These are phyloP conservation scores for Heterotis niloticus DNA, from an alignment of 2,113 vertebrate genomes.

Conservation along the genomic window DNA sequence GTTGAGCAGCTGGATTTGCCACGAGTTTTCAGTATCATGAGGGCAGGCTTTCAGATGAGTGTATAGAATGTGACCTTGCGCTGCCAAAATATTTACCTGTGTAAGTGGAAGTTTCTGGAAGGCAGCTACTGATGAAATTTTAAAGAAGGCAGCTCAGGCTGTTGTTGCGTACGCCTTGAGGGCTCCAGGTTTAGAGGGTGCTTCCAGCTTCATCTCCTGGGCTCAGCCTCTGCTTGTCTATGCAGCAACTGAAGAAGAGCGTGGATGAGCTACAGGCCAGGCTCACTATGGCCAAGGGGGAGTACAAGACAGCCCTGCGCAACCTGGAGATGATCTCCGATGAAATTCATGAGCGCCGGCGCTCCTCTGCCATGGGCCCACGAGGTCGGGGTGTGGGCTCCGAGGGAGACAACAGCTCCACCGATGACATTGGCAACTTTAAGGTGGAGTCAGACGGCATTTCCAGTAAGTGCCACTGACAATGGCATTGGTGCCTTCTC, in stretches of 20 bases:
- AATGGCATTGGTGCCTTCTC: too few relatives aligned
- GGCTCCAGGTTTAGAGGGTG: too few relatives aligned
- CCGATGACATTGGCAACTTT: constrained; percentile 65
- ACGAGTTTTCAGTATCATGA: too few relatives aligned
- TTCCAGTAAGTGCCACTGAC: constrained; percentile 74
- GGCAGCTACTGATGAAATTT: too few relatives aligned
- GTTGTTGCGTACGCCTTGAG: too few relatives aligned
- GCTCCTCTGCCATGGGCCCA: constrained; percentile 78
- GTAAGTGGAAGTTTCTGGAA: not conserved
- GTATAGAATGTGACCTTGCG: too few relatives aligned
- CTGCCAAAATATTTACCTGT: not conserved
- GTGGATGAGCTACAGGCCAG: constrained; percentile 92
- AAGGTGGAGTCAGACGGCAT: constrained; percentile 77
- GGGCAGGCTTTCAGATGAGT: too few relatives aligned
- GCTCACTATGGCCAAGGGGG: constrained; percentile 80
- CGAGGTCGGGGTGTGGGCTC: constrained; percentile 85
- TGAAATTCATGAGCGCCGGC: constrained; percentile 88
- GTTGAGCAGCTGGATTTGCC: too few relatives aligned
- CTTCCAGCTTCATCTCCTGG: not conserved
- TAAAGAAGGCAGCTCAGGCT: too few relatives aligned
- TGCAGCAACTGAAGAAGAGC: constrained; percentile 86
- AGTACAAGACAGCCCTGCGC: constrained; percentile 87
- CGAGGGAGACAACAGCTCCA: constrained; percentile 60
- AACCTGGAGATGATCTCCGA: constrained; percentile 95
- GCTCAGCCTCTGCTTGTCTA: not conserved